These are phyloP conservation scores for Pseudopodoces humilis DNA, from an alignment of 2,113 vertebrate species.

Conservation along the genomic window DNA sequence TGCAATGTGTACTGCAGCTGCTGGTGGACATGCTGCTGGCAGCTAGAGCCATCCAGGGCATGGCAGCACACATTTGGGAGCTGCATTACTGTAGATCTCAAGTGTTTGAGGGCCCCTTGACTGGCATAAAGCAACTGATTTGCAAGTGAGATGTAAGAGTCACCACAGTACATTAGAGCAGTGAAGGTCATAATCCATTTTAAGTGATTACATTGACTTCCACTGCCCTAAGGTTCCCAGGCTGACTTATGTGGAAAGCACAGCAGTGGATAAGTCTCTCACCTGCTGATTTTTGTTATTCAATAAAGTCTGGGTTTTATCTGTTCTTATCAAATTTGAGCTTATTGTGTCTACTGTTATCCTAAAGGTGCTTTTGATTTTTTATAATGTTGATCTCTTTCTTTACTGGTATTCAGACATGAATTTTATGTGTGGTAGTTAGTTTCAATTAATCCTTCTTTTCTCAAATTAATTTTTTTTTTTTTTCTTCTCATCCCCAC, in stretches of 20 bases:
- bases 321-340: neutral
- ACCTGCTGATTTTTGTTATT: neutral
- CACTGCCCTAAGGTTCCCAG: rapidly evolving
- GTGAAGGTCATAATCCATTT: neutral
- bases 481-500: neutral
- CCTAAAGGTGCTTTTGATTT: neutral
- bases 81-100: neutral
- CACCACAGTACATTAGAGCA: neutral
- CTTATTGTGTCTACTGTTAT: neutral
- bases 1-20: neutral
- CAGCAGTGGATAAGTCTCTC: neutral
- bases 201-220: neutral
- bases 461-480: slow-evolving; percentile 15
- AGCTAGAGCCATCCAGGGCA: rapidly evolving
- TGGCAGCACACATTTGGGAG: rapidly evolving
- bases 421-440: neutral
- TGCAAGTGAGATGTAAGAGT: neutral
- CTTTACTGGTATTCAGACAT: neutral
- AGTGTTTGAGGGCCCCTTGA: neutral
- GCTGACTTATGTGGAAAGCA: neutral
- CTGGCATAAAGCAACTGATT: neutral
- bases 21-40: rapidly evolving
- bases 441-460: slow-evolving; percentile 25
- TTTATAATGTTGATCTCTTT: neutral
- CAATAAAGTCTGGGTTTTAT: neutral